Evolutionary conservation across 2,113 vertebrate species (phyloP), one percentile per base, ranked within the genome.

Genomic region (Petroica traversi): DNA sequence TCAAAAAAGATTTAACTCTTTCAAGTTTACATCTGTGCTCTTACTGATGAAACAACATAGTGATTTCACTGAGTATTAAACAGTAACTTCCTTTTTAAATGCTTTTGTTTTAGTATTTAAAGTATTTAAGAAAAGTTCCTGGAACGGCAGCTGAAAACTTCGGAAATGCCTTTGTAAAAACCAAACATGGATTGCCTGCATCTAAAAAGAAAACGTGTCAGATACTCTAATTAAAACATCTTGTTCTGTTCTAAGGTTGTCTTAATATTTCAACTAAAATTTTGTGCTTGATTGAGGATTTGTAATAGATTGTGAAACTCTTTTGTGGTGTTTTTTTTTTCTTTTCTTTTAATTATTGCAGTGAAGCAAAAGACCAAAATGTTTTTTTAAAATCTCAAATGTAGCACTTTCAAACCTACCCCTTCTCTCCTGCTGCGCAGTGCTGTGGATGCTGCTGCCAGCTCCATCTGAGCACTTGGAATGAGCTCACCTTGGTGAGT

Each of bases 381-480:
- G 19, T 1, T 38, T 64, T 72, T 29, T 15, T 13, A 2, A 3
- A 2, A 3, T 38, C 14, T 46, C 14, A 36, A 31, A 38, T 1
- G 0, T 10, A 24, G 38, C 31, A 2, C 31, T 72, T 79, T 13
- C 5, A 14, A 18, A 71, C 24, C 33, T n/a, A 46, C 11, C 12
- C 1, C 0, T 46, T 68, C 0, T 2, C 33, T 72, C 5, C 7
- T 1, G 3, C 73, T 67, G 38, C 0, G 0, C 41, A 23, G 58
- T 0, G 3, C 64, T 40, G 38, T 0, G 0, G 19, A 0, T 33
- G 25, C 41, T 46, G 3, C 55, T 55, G 18, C 59, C 80, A 58
- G 59, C 48, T 78, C 9, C 0, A 3, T 51, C 40, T 0, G 0
- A 33, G 68, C 2, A 3, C 63, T 57, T 25, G 82, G 43, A 26